Evolutionary conservation across 37 sponge, comb jelly and placozoan genomes (phyloP).

Genomic region (Tethya wilhelma): DNA sequence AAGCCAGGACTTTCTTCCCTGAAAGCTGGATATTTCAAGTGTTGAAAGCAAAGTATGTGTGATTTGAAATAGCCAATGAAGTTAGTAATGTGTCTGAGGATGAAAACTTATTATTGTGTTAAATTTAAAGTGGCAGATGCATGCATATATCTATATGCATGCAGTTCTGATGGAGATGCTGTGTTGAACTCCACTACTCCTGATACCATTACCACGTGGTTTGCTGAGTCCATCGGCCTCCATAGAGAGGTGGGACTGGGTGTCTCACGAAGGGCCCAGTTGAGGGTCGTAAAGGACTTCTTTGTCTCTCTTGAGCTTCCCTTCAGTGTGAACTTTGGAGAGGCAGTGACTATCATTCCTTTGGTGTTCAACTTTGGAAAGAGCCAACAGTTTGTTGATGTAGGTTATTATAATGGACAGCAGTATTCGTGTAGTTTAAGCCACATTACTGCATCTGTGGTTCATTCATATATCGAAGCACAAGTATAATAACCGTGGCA

Average conservation of each 20-base stretch:
- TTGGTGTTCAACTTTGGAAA: conserved; percentile 55
- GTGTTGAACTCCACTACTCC: conserved; percentile 29
- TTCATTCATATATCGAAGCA: too few relatives aligned
- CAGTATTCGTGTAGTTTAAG: too few relatives aligned
- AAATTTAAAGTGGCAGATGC: too few relatives aligned
- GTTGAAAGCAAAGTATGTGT: conserved; percentile 42
- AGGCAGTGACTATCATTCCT: conserved; percentile 42
- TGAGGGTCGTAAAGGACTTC: conserved; percentile 49
- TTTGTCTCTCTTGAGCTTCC: conserved; percentile 72
- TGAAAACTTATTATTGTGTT: too few relatives aligned
- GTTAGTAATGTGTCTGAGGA: not conserved
- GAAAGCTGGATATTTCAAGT: conserved; percentile 59
- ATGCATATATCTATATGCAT: not conserved
- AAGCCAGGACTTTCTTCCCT: conserved; percentile 65
- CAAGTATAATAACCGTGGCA: too few relatives aligned
- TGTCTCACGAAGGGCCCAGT: not conserved
- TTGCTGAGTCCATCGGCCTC: conserved; percentile 39
- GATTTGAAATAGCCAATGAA: not conserved
- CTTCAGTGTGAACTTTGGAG: conserved; percentile 62
- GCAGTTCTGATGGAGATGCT: conserved; percentile 20
- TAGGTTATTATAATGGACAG: too few relatives aligned
- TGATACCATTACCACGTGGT: conserved; percentile 73
- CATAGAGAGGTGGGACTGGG: conserved; percentile 26
- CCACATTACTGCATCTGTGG: too few relatives aligned
- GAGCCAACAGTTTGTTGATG: too few relatives aligned